Percentiles rank a stretch among this genome's conserved stretches.
Conservation (phyloP, 2,113 vertebrate species). For the Psettodes erumei region DNA sequence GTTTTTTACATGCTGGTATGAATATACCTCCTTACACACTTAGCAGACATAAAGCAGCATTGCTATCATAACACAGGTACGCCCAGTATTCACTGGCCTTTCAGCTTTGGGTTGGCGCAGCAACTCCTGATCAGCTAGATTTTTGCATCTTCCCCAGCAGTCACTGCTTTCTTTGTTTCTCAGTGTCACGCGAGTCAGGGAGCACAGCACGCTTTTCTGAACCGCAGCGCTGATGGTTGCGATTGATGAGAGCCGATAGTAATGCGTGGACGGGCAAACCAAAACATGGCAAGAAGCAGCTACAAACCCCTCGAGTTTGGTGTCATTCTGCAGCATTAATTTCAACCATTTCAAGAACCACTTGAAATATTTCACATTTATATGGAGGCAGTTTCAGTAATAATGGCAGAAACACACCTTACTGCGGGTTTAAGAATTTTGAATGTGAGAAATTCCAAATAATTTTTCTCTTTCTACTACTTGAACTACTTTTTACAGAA, state of each 20-base stretch:
- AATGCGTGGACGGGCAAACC: background rate
- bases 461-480: background rate
- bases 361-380: background rate
- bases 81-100: background rate
- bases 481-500: background rate
- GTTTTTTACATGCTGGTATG: constrained; percentile 6
- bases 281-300: background rate
- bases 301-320: background rate
- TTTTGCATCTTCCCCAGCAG: background rate
- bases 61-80: background rate
- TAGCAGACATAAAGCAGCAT: background rate
- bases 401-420: too few relatives aligned
- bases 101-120: background rate
- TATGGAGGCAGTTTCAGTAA: background rate
- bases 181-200: background rate
- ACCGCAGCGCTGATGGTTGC: background rate
- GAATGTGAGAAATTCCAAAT: too few relatives aligned
- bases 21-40: background rate
- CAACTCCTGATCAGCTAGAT: background rate
- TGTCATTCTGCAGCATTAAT: background rate
- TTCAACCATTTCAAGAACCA: background rate
- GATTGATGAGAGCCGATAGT: too few relatives aligned
- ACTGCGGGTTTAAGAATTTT: too few relatives aligned
- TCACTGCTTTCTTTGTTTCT: background rate
- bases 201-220: background rate